phyloP scores from a whole-genome alignment of 2,113 vertebrate genomes.

The Henicopernis longicauda region DNA sequence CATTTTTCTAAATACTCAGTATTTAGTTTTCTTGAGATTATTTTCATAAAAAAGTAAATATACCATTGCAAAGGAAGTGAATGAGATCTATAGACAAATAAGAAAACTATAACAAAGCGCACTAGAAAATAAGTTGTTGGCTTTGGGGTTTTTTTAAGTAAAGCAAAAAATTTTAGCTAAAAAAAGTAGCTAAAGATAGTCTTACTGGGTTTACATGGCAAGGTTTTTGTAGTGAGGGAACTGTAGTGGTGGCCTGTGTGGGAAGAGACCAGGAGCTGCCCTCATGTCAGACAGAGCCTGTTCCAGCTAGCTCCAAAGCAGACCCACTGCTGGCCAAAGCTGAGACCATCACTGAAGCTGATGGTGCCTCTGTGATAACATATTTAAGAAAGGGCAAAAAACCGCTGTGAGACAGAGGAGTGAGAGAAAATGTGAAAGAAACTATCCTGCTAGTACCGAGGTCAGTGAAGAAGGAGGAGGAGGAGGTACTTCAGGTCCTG shows the following conservation, averaged over 20 bases:
- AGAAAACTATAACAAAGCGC: not conserved
- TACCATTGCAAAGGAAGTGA: not conserved
- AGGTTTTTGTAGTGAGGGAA: not conserved
- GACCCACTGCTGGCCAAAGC: not conserved
- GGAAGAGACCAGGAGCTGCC: not conserved
- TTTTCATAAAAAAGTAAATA: not conserved
- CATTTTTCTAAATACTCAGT: not conserved
- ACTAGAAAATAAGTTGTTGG: not conserved
- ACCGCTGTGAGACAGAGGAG: not conserved
- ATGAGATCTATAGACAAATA: not conserved
- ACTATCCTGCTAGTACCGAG: not conserved
- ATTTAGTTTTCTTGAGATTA: not conserved
- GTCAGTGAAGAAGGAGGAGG: not conserved
- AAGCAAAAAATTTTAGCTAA: not conserved
- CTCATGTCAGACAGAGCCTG: not conserved
- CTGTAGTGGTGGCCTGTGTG: not conserved
- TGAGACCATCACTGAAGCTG: not conserved
- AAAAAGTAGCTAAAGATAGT: not conserved
- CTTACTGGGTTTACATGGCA: not conserved
- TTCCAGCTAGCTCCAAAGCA: not conserved
- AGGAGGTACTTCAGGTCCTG: not conserved
- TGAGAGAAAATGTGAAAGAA: not conserved
- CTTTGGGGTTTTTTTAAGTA: not conserved
- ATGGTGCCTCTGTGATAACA: not conserved
- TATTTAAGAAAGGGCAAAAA: not conserved